Percentiles rank a stretch among this genome's conserved stretches.
These are phyloP conservation scores for Eucidaris tribuloides DNA, from an alignment of 35 echinoderm and acorn worm genomes.

Conservation along the genomic window DNA sequence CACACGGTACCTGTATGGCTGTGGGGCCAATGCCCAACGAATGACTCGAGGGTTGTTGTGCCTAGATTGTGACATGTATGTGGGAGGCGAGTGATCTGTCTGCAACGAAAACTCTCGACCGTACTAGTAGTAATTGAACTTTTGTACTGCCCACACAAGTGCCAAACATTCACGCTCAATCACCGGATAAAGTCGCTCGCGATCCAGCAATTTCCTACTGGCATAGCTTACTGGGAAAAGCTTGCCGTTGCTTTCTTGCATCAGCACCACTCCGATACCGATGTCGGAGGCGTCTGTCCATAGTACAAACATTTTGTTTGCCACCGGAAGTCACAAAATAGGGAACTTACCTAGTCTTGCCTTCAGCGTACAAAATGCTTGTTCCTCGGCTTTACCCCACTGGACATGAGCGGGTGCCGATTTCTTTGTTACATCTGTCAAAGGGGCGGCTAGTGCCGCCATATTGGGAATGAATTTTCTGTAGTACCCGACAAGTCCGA, in stretches of 20 bases:
- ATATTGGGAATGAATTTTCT: slow-evolving; percentile 50
- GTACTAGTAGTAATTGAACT: neutral
- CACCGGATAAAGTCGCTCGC: slow-evolving; percentile 2
- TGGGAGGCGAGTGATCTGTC: slow-evolving; percentile 21
- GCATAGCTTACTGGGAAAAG: slow-evolving; percentile 24
- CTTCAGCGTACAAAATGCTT: slow-evolving; percentile 27
- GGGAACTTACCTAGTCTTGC: neutral
- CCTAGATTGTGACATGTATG: neutral
- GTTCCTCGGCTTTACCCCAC: neutral
- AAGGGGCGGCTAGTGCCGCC: slow-evolving; percentile 29
- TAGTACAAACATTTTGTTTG: slow-evolving; percentile 12
- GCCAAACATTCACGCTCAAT: slow-evolving; percentile 42
- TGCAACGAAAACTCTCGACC: slow-evolving; percentile 8
- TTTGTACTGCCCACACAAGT: slow-evolving; percentile 12
- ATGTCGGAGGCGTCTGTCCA: slow-evolving; percentile 29
- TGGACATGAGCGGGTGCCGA: neutral
- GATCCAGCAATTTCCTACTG: slow-evolving; percentile 3
- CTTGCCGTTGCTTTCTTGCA: neutral
- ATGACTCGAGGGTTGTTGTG: slow-evolving; percentile 34
- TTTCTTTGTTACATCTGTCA: slow-evolving; percentile 35
- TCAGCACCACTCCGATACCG: slow-evolving; percentile 36
- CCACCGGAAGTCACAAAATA: slow-evolving; percentile 20
- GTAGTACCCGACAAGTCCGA: slow-evolving; percentile 56
- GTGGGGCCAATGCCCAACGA: slow-evolving; percentile 37
- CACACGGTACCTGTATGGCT: slow-evolving; percentile 25